Percentiles rank a stretch among this genome's conserved stretches.
These are phyloP conservation scores for Timema podura DNA, from an alignment of 2,888 invertebrate genomes.

Conservation along the genomic window DNA sequence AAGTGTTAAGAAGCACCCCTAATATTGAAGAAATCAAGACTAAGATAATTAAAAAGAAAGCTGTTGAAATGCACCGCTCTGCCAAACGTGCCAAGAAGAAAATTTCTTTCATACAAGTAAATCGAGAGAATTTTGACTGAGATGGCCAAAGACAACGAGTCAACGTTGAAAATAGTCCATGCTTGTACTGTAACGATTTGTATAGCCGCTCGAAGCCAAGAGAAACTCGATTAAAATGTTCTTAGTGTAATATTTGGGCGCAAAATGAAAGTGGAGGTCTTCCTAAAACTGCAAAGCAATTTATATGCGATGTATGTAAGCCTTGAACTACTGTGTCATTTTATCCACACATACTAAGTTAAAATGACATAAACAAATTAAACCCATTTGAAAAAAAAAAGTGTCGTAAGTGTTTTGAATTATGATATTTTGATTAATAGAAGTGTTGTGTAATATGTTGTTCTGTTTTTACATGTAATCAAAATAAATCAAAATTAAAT, in stretches of 20 bases:
- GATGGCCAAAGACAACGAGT: too few relatives aligned
- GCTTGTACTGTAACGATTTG: conserved; percentile 1
- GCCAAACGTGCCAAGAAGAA: neutral
- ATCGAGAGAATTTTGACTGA: neutral
- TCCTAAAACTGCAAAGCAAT: neutral
- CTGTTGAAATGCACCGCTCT: neutral
- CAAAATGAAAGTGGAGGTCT: neutral
- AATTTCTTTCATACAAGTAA: neutral
- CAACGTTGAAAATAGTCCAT: conserved; percentile 1
- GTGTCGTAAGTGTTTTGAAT: too few relatives aligned
- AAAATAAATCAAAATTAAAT: too few relatives aligned
- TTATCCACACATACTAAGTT: conserved; percentile 1
- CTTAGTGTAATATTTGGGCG: neutral
- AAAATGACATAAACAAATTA: conserved; percentile 8
- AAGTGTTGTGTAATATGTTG: too few relatives aligned
- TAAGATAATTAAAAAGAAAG: neutral
- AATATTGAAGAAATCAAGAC: neutral
- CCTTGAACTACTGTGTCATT: conserved; percentile 1
- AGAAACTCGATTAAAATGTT: neutral
- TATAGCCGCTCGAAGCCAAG: conserved; percentile 3
- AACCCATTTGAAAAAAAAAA: too few relatives aligned
- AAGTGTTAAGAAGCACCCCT: neutral
- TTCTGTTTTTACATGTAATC: too few relatives aligned
- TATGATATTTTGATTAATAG: too few relatives aligned
- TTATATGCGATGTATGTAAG: conserved; percentile 2